Evolutionary conservation across 2,797 vertebrate genomes (phyloP).

Genomic region (Sebastes elongatus): DNA sequence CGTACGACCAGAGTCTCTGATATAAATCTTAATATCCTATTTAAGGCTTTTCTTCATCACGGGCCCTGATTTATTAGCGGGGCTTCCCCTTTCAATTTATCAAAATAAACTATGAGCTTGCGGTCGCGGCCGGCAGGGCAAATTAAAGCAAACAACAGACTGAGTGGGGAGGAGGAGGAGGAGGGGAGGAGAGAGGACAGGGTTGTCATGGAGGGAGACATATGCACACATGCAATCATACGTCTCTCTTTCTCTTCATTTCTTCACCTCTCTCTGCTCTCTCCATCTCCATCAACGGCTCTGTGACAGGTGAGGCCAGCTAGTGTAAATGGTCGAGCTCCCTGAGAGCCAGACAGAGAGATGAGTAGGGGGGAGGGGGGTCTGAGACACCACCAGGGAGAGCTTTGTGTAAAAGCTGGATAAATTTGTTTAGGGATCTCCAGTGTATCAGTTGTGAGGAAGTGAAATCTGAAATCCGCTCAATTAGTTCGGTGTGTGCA

Average conservation of each 20-base stretch:
- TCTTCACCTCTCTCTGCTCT: slow-evolving; percentile 28
- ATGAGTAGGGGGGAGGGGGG: not conserved
- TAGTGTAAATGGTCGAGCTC: slow-evolving; percentile 34
- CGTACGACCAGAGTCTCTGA: slow-evolving; percentile 64
- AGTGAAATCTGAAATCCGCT: slow-evolving; percentile 48
- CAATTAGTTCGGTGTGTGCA: slow-evolving; percentile 58
- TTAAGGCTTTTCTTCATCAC: slow-evolving; percentile 83
- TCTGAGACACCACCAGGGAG: slow-evolving; percentile 29
- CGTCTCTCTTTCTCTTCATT: slow-evolving; percentile 5
- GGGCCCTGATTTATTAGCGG: slow-evolving; percentile 76
- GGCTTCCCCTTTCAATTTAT: slow-evolving; percentile 75
- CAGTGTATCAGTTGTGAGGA: slow-evolving; percentile 48
- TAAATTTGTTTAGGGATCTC: slow-evolving; percentile 70
- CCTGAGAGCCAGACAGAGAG: slow-evolving; percentile 4
- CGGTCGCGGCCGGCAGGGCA: slow-evolving; percentile 36
- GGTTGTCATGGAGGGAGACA: not conserved
- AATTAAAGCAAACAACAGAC: slow-evolving; percentile 73
- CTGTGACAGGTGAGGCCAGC: slow-evolving; percentile 40
- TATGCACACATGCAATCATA: not conserved
- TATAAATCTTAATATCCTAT: slow-evolving; percentile 85
- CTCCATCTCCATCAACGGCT: slow-evolving; percentile 32
- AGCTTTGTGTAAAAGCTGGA: slow-evolving; percentile 58
- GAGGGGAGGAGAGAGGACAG: not conserved
- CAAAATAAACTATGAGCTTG: slow-evolving; percentile 76
- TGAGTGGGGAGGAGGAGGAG: not conserved